These are phyloP conservation scores for Patella ulyssiponensis DNA, from an alignment of 2,888 invertebrate genomes.

Conservation along the genomic window DNA sequence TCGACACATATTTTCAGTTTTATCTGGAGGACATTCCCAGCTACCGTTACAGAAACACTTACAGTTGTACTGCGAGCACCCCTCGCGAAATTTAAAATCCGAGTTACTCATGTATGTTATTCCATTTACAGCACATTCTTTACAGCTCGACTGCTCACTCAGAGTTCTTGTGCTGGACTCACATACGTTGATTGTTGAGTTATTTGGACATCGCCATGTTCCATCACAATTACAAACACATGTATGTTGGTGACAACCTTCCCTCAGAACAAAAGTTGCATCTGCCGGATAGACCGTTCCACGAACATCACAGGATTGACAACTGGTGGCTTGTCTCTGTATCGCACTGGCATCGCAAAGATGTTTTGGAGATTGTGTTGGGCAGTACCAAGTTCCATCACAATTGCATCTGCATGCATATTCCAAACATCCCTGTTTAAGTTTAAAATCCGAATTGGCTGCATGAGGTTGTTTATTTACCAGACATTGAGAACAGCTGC, in stretches of 20 bases:
- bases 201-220: conserved; percentile 52
- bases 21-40: conserved; percentile 47
- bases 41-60: conserved; percentile 53
- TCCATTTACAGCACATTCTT: conserved; percentile 27
- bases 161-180: conserved; percentile 31
- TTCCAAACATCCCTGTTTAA: conserved; percentile 39
- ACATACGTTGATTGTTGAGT: conserved; percentile 44
- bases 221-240: conserved; percentile 57
- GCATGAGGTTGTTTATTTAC: conserved; percentile 47
- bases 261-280: conserved; percentile 47
- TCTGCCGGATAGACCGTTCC: conserved; percentile 37
- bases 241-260: conserved; percentile 52
- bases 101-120: conserved; percentile 35
- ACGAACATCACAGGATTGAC: conserved; percentile 31
- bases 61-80: conserved; percentile 48
- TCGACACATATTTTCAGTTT: conserved; percentile 26
- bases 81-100: conserved; percentile 46
- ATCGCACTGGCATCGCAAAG: conserved; percentile 30
- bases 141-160: background rate
- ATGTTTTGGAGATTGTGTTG: conserved; percentile 36
- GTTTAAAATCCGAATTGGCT: conserved; percentile 39
- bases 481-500: conserved; percentile 49
- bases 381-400: conserved; percentile 55
- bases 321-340: conserved; percentile 16
- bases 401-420: conserved; percentile 56